phyloP scores from a whole-genome alignment of 2,888 invertebrate genomes.

The Cerastoderma edule region DNA sequence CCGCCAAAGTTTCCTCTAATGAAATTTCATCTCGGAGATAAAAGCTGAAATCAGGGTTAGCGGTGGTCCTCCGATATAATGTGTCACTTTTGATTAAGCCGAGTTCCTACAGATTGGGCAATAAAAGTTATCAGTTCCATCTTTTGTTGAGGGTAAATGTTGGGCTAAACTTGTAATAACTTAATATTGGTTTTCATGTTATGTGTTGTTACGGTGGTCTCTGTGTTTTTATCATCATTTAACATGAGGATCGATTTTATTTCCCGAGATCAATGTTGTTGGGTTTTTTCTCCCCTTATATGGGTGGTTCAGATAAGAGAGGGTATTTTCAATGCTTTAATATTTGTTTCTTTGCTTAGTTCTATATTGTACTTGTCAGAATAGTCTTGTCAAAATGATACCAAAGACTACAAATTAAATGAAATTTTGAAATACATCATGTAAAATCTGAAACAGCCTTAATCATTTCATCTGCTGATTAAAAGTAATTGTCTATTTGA shows the following conservation, averaged over 20 bases:
- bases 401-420: too few relatives aligned
- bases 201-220: neutral
- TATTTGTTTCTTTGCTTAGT: too few relatives aligned
- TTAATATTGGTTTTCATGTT: conserved; percentile 15
- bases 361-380: too few relatives aligned
- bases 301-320: too few relatives aligned
- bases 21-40: conserved; percentile 58
- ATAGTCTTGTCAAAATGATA: too few relatives aligned
- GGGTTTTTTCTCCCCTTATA: too few relatives aligned
- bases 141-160: conserved; percentile 11
- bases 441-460: too few relatives aligned
- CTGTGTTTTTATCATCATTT: neutral
- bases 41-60: conserved; percentile 36
- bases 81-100: conserved; percentile 44
- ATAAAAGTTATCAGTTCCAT: conserved; percentile 31
- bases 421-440: too few relatives aligned
- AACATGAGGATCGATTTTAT: neutral
- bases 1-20: conserved; percentile 43
- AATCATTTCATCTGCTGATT: too few relatives aligned
- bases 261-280: too few relatives aligned
- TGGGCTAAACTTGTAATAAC: conserved; percentile 15
- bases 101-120: conserved; percentile 34
- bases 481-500: too few relatives aligned
- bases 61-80: conserved; percentile 35
- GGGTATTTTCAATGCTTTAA: too few relatives aligned